These are phyloP conservation scores for Prionailurus bengalensis DNA, from an alignment of 2,113 vertebrate species.

Conservation along the genomic window DNA sequence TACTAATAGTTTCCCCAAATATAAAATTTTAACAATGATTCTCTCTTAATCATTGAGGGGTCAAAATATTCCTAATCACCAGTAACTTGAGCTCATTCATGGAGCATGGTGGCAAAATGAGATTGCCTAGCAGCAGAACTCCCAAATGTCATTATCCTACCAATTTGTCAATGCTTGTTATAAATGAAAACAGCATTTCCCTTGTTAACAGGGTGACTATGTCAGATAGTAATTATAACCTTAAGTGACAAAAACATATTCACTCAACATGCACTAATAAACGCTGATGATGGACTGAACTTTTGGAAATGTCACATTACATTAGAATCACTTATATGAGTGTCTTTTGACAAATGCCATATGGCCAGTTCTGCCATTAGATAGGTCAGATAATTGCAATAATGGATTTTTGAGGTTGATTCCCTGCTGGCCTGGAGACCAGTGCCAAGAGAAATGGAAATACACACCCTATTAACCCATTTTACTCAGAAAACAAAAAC, in stretches of 20 bases:
- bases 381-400: not conserved
- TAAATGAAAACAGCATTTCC: conserved; percentile 51
- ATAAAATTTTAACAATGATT: not conserved
- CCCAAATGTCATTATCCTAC: conserved; percentile 12
- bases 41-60: conserved; percentile 13
- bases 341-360: conserved; percentile 61
- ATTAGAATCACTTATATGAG: not conserved
- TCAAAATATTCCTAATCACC: not conserved
- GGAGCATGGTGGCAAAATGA: not conserved
- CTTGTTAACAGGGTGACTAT: conserved; percentile 12
- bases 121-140: conserved; percentile 26
- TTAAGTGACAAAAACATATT: conserved; percentile 61
- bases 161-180: conserved; percentile 48
- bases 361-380: conserved; percentile 1
- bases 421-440: not conserved
- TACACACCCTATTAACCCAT: not conserved
- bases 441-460: not conserved
- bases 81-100: not conserved
- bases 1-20: not conserved
- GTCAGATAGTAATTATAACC: conserved; percentile 64
- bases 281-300: not conserved
- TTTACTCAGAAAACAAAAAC: conserved; percentile 83
- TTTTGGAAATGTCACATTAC: conserved; percentile 4
- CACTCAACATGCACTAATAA: conserved; percentile 39
- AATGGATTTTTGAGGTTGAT: not conserved